Conservation (phyloP, 2,113 vertebrate genomes). For the Platycercus adscitus region DNA sequence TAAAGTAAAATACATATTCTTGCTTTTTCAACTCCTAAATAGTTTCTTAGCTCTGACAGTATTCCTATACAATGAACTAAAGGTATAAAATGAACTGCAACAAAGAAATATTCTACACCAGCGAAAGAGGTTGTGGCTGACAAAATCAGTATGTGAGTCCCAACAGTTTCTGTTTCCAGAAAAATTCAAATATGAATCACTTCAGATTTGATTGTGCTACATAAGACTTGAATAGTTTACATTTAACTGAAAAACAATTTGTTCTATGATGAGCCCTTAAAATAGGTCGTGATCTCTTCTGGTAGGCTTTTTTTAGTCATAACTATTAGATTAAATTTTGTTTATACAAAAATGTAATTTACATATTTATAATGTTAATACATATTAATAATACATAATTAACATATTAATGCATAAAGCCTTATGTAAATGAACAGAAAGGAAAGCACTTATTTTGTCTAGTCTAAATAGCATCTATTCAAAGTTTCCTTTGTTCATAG, state of each 20-base stretch:
- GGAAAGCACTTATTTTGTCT: not conserved
- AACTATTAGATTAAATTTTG: not conserved
- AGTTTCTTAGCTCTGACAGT: not conserved
- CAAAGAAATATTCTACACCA: not conserved
- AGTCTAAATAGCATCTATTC: not conserved
- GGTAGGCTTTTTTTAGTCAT: not conserved
- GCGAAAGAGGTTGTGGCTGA: not conserved
- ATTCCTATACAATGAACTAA: not conserved
- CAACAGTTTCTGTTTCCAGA: not conserved
- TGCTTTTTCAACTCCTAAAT: not conserved
- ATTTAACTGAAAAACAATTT: not conserved
- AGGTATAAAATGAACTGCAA: not conserved
- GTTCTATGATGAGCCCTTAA: not conserved
- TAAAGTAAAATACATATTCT: not conserved
- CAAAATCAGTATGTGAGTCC: not conserved
- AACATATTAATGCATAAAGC: not conserved
- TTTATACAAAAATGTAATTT: not conserved
- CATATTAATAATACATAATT: not conserved
- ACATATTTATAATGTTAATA: not conserved
- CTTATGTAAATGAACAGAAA: not conserved
- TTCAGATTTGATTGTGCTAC: not conserved
- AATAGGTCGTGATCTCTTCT: not conserved
- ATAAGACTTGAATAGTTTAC: not conserved
- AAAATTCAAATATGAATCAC: not conserved
- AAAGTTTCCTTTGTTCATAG: not conserved